A percentile compares a stretch with the other conserved stretches of the same genome.
phyloP scores from a whole-genome alignment of 2,113 vertebrate species.

The Trichechus manatus region DNA sequence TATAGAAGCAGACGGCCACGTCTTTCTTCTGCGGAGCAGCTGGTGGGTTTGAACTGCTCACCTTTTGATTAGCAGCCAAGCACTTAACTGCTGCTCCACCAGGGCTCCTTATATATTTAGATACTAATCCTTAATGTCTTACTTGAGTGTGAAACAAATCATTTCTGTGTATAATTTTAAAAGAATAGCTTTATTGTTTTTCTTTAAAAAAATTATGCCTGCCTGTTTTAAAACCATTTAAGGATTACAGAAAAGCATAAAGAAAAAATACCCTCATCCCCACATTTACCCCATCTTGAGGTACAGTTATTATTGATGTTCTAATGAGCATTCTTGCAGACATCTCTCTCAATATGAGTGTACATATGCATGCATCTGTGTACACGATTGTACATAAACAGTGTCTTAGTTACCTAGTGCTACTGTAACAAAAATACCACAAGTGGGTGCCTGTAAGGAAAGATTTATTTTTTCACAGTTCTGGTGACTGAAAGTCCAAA shows the following conservation, averaged over 20 bases:
- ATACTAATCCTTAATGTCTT: not conserved
- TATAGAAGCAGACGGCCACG: not conserved
- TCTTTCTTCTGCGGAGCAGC: not conserved
- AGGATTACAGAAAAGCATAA: constrained; percentile 27
- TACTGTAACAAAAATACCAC: not conserved
- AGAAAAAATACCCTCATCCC: not conserved
- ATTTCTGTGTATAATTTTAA: not conserved
- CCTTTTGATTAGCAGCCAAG: not conserved
- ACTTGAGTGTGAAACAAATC: not conserved
- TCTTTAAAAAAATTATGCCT: not conserved
- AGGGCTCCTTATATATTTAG: not conserved
- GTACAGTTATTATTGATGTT: not conserved
- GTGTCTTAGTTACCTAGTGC: not conserved
- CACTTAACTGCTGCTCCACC: not conserved
- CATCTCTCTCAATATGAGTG: not conserved
- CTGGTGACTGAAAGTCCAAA: not conserved
- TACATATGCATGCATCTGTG: not conserved
- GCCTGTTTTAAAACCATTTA: constrained; percentile 21
- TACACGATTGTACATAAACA: too few species aligned
- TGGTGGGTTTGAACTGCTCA: not conserved
- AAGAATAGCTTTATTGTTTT: constrained; percentile 2
- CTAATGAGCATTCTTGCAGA: not conserved
- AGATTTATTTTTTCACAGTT: not conserved
- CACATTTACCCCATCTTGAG: not conserved
- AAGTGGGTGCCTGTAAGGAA: not conserved